Percentiles rank a stretch among this genome's conserved stretches.
phyloP scores from a whole-genome alignment of 2,888 invertebrate genomes.

The Pachydiplax longipennis region DNA sequence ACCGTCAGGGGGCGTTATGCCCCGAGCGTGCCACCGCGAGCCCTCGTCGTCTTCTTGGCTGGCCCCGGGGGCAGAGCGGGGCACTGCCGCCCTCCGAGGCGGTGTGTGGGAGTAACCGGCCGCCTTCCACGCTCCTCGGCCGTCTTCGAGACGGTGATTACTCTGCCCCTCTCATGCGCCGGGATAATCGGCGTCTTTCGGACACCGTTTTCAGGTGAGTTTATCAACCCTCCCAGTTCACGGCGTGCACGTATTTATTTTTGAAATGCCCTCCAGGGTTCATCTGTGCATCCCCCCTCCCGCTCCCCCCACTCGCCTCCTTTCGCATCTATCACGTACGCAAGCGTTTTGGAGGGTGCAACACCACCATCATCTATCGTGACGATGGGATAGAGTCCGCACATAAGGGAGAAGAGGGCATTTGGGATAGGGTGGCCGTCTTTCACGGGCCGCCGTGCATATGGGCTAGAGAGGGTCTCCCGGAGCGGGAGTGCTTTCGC shows the following conservation, averaged over 20 bases:
- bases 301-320: background rate
- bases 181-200: conserved; percentile 13
- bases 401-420: background rate
- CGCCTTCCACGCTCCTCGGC: conserved; percentile 5
- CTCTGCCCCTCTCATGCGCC: conserved; percentile 28
- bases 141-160: background rate
- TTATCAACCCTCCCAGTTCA: background rate
- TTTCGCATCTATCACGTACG: background rate
- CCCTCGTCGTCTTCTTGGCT: conserved; percentile 21
- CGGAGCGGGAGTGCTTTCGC: background rate
- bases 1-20: conserved; percentile 35
- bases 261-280: too few relatives aligned
- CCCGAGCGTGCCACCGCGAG: conserved; percentile 28
- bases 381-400: background rate
- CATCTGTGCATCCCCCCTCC: background rate
- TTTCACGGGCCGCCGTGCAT: background rate
- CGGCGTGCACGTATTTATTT: too few relatives aligned
- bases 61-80: conserved; percentile 40
- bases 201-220: conserved; percentile 38
- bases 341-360: background rate
- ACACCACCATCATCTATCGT: background rate
- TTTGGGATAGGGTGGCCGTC: background rate
- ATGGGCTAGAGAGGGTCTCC: background rate
- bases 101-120: conserved; percentile 28
- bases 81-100: conserved; percentile 39